Conservation (phyloP, 2,888 invertebrate species). For the Stenodema calcarata region DNA sequence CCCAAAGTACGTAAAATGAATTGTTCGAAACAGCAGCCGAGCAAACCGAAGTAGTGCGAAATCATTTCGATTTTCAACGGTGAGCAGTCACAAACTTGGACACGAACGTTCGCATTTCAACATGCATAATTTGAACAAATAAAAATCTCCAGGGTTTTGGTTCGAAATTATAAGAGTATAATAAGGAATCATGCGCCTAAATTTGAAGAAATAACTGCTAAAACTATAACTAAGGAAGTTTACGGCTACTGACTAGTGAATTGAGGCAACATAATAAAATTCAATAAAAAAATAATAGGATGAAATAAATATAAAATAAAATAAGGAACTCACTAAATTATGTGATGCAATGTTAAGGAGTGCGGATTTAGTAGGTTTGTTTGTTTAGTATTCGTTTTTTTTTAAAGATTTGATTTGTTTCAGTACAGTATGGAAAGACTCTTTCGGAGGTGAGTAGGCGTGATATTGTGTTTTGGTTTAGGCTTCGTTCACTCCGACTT, state of each 20-base stretch:
- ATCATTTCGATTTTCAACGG: background rate
- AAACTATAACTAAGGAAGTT: background rate
- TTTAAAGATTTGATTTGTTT: background rate
- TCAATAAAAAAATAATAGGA: background rate
- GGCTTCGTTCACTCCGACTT: constrained; percentile 45
- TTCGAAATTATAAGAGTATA: background rate
- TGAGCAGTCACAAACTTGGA: background rate
- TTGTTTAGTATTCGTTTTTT: background rate
- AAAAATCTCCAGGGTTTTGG: background rate
- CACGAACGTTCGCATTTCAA: background rate
- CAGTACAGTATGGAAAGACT: background rate
- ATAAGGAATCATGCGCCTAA: background rate
- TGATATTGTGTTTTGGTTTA: constrained; percentile 20
- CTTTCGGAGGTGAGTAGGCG: background rate
- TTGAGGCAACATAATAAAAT: background rate
- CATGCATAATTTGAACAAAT: background rate
- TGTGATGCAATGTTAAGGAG: constrained; percentile 41
- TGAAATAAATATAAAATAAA: background rate
- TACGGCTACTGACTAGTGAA: background rate
- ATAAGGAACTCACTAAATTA: constrained; percentile 36
- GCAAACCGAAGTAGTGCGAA: background rate
- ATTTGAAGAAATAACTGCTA: background rate
- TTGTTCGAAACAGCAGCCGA: background rate
- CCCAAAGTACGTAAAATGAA: too few species aligned
- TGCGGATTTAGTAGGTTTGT: constrained; percentile 14